A percentile compares a stretch with the other conserved stretches of the same genome.
Conservation (phyloP, 2,113 vertebrate species). For the Talpa occidentalis region DNA sequence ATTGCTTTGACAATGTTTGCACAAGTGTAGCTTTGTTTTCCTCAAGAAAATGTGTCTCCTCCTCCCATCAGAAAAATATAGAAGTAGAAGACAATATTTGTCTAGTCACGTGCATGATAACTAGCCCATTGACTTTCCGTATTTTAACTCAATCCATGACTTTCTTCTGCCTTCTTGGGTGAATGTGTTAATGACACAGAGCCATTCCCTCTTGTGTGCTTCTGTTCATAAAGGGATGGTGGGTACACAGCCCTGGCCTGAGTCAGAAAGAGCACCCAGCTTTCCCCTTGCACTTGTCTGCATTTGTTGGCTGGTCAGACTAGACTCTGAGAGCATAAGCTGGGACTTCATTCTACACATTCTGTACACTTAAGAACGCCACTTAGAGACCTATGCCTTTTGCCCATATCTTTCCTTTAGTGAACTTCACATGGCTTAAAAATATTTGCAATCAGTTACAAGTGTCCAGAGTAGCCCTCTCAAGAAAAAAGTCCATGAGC, state of each 20-base stretch:
- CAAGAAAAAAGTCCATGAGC: constrained; percentile 20
- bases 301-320: background rate
- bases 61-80: background rate
- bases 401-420: background rate
- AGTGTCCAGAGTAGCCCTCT: background rate
- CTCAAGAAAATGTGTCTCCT: background rate
- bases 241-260: background rate
- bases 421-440: constrained; percentile 8
- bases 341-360: background rate
- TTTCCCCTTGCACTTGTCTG: background rate
- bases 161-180: background rate
- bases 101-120: background rate
- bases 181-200: background rate
- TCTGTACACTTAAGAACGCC: background rate
- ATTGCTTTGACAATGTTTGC: constrained; percentile 9
- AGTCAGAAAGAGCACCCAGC: background rate
- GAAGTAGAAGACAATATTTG: background rate
- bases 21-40: background rate
- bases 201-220: background rate
- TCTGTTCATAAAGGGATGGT: background rate
- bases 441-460: constrained; percentile 7
- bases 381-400: constrained; percentile 21
- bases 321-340: background rate
- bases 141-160: constrained; percentile 12
- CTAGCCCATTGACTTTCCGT: background rate